Conservation (phyloP, 2,888 invertebrate genomes). For the Eristalis tenax region DNA sequence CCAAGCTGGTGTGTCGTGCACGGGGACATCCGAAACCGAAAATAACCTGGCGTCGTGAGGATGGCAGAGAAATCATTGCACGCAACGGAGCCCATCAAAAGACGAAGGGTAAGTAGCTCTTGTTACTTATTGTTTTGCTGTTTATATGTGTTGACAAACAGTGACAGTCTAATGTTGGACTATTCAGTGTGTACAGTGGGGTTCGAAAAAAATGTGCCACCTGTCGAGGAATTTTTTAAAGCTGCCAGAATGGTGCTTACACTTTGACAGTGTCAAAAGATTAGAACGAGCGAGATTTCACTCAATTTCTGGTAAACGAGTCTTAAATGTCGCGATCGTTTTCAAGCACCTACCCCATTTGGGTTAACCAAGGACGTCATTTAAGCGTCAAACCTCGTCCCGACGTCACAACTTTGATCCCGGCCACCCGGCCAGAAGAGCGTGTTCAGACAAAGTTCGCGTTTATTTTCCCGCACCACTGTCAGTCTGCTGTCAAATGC, state of each 20-base stretch:
- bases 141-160: neutral
- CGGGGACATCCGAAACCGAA: constrained; percentile 92
- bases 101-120: constrained; percentile 84
- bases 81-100: constrained; percentile 88
- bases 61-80: constrained; percentile 90
- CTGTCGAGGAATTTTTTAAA: no score
- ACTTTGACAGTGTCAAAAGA: no score
- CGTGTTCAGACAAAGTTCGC: neutral
- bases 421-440: neutral
- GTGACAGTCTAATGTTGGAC: no score
- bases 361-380: neutral
- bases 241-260: no score
- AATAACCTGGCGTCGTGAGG: constrained; percentile 93
- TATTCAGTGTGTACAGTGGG: no score
- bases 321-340: no score
- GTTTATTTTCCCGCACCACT: constrained; percentile 16
- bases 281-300: no score
- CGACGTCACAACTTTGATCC: no score
- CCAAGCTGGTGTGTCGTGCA: constrained; percentile 92
- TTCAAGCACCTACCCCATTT: neutral
- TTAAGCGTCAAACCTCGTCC: neutral
- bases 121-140: neutral
- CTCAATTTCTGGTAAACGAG: no score
- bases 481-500: constrained; percentile 33
- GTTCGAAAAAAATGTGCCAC: no score